Evolutionary conservation across 2,113 vertebrate species (phyloP).

Genomic region (Mohoua ochrocephala): DNA sequence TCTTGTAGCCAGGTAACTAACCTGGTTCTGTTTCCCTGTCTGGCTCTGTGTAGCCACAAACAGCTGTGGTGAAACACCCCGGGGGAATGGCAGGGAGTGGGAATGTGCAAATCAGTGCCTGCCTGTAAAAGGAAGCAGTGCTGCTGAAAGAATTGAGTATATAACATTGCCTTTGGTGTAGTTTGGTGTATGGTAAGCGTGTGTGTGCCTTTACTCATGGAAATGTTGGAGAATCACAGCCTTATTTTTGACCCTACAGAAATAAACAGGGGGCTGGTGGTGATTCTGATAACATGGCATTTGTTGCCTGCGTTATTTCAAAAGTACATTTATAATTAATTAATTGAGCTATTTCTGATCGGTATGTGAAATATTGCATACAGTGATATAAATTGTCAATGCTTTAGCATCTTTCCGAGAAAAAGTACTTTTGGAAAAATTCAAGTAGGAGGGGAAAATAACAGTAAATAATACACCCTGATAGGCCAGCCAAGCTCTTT

Average conservation of each 20-base stretch:
- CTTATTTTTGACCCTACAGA: neutral
- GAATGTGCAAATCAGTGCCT: neutral
- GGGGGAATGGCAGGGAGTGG: neutral
- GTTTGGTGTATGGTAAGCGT: neutral
- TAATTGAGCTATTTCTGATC: neutral
- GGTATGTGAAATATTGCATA: neutral
- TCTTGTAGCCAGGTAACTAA: neutral
- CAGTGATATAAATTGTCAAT: neutral
- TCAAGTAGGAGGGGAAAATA: neutral
- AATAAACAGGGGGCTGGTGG: neutral
- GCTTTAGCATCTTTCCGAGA: neutral
- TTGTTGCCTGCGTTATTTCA: neutral
- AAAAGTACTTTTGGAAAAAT: neutral
- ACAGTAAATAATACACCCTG: neutral
- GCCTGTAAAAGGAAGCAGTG: neutral
- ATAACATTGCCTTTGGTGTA: neutral
- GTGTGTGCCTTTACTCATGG: neutral
- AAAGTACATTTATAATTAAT: neutral
- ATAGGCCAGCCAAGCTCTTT: neutral
- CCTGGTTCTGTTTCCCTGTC: neutral
- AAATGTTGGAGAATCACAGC: neutral
- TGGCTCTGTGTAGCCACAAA: neutral
- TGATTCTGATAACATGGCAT: neutral
- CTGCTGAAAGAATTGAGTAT: neutral
- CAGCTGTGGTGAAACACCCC: neutral